Evolutionary conservation across 2,797 vertebrate species (phyloP).

Genomic region (Alcedo quadribrachys): DNA sequence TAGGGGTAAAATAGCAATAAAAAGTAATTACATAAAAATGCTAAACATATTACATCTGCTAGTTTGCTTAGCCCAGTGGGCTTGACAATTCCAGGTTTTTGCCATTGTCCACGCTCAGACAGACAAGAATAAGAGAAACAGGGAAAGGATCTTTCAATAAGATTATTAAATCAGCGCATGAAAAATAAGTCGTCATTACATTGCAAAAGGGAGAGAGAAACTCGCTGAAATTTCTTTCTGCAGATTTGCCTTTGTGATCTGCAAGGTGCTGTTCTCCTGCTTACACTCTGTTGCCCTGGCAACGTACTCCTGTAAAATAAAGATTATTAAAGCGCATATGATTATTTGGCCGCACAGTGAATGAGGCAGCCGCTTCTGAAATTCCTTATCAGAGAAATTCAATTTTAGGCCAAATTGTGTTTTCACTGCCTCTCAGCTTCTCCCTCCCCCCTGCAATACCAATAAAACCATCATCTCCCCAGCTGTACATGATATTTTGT

Average conservation of each 20-base stretch:
- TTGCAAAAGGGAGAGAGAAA: conserved; percentile 76
- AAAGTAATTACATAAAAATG: conserved; percentile 86
- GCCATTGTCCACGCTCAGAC: conserved; percentile 71
- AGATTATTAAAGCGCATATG: conserved; percentile 87
- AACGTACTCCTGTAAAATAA: conserved; percentile 86
- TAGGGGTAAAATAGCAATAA: conserved; percentile 76
- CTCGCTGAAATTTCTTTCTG: conserved; percentile 81
- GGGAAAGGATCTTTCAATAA: conserved; percentile 73
- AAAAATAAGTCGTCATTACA: conserved; percentile 81
- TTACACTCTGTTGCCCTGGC: conserved; percentile 83
- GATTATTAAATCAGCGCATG: conserved; percentile 79
- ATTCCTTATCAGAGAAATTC: conserved; percentile 85
- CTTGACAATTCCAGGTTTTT: conserved; percentile 71
- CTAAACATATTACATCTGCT: conserved; percentile 81
- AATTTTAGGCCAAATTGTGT: conserved; percentile 82
- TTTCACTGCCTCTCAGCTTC: conserved; percentile 78
- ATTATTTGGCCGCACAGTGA: conserved; percentile 85
- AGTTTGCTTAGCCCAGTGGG: conserved; percentile 77
- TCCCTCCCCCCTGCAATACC: conserved; percentile 57
- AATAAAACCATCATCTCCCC: conserved; percentile 77
- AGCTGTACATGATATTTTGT: conserved; percentile 68
- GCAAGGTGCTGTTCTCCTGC: conserved; percentile 81
- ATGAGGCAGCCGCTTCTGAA: conserved; percentile 82
- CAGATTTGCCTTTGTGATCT: conserved; percentile 83
- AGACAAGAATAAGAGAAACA: conserved; percentile 72